A percentile compares a stretch with the other conserved stretches of the same genome.
Evolutionary conservation across 2,797 vertebrate genomes (phyloP).

Genomic region (Momotus momota): DNA sequence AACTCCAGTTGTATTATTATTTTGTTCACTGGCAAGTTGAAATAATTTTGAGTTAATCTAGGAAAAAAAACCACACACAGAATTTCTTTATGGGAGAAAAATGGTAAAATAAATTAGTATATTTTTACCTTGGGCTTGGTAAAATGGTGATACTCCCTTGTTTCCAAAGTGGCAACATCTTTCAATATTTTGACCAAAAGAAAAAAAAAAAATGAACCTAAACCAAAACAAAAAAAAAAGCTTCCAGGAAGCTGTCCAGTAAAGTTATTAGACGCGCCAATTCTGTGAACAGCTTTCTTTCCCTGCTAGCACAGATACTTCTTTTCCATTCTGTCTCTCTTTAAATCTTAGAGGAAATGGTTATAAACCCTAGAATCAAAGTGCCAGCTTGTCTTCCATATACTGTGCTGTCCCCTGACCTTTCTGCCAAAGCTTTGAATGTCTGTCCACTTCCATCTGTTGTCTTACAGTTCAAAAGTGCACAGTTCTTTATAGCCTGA

Average conservation of each 20-base stretch:
- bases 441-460: constrained; percentile 52
- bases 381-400: constrained; percentile 35
- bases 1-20: neutral
- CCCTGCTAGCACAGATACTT: neutral
- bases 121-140: neutral
- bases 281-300: neutral
- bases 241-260: neutral
- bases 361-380: constrained; percentile 13
- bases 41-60: neutral
- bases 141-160: neutral
- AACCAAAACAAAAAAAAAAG: too few relatives aligned
- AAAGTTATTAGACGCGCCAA: neutral
- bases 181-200: neutral
- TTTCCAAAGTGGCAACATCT: neutral
- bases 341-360: constrained; percentile 46
- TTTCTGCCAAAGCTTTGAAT: constrained; percentile 59
- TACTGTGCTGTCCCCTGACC: constrained; percentile 33
- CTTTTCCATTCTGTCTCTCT: constrained; percentile 28
- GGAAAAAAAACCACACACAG: neutral
- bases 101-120: neutral
- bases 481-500: constrained; percentile 23
- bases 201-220: neutral
- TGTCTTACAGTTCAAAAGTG: constrained; percentile 47
- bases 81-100: neutral
- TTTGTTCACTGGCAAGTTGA: neutral